Base-by-base conservation (phyloP, 92 coral and sea anemone genomes). In the Palythoa heliodiscus region DNA sequence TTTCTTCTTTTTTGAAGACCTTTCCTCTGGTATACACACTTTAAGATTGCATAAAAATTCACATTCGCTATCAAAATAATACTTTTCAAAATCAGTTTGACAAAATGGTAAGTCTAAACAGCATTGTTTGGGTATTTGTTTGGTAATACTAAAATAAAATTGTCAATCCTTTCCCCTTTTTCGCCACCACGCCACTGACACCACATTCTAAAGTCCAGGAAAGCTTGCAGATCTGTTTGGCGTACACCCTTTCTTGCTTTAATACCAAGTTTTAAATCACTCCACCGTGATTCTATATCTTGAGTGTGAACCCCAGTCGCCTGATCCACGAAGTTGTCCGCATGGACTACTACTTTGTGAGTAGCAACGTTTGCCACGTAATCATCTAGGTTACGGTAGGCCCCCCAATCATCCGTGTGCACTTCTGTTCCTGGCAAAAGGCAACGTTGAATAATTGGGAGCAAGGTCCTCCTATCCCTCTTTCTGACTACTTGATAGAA, bases 201-300 rank as follows among this genome's bases (percentile, higher is more conserved):
- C 86, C 86, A 77, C 89, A 86, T 86, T 29, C 67, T 71, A 37
- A 61, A 58, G 52, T 86, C 53, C 52, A 86, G 84, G 48, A 86
- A 77, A 15, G 76, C 76, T 60, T 77, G 85, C 11, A 86, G 60
- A 70, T 86, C 78, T 6, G 37, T 16, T 61, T 47, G 3, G 13
- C 84, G 7, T 17, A 78, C 58, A 2, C 85, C 86, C 38, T 70
- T 86, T 47, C 75, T 72, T 14, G 39, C 9, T 47, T 86, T 86
- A 3, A 86, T 24, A 2, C 68, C 52, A 10, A 60, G 52, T 64
- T 77, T 86, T 7, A 77, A 52, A 25, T 71, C 53, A n/a, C 25
- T 70, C 78, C 89, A 84, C 2, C 73, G 22, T 13, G 83, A 84
- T 48, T 84, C 72, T 48, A 73, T 73, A 8, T 84, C 82, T 57